A percentile compares a stretch with the other conserved stretches of the same genome.
Evolutionary conservation across 2,113 vertebrate genomes (phyloP).

Genomic region (Noctilio leporinus): DNA sequence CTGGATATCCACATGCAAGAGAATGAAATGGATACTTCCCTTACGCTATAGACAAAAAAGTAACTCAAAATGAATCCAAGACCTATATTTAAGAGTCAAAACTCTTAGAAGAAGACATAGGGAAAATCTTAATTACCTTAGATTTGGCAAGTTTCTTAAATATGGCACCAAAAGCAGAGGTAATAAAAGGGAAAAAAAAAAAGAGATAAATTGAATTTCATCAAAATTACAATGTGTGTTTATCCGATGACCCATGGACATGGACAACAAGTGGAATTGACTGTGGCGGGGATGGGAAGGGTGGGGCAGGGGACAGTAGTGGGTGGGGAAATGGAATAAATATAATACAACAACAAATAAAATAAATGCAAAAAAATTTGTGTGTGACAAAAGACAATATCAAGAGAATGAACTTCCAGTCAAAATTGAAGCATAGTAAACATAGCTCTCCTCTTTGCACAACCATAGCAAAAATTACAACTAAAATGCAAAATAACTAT

Average conservation of each 20-base stretch:
- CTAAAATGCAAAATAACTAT: no score
- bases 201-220: neutral
- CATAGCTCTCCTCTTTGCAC: no score
- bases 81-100: neutral
- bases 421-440: no score
- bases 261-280: no score
- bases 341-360: no score
- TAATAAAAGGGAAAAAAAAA: neutral
- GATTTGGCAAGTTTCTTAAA: neutral
- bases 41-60: neutral
- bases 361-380: no score
- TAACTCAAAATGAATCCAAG: conserved; percentile 12
- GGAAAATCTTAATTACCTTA: neutral
- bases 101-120: neutral
- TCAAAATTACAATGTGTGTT: neutral
- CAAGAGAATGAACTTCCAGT: neutral
- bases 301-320: no score
- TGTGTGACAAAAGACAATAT: neutral
- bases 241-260: no score
- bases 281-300: no score
- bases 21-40: neutral
- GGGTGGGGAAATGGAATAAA: no score
- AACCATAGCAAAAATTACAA: no score
- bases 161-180: neutral
- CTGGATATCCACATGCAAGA: neutral